These are phyloP conservation scores for Drosophila subpulchrella DNA, from an alignment of 1,140 invertebrate species.

Conservation along the genomic window DNA sequence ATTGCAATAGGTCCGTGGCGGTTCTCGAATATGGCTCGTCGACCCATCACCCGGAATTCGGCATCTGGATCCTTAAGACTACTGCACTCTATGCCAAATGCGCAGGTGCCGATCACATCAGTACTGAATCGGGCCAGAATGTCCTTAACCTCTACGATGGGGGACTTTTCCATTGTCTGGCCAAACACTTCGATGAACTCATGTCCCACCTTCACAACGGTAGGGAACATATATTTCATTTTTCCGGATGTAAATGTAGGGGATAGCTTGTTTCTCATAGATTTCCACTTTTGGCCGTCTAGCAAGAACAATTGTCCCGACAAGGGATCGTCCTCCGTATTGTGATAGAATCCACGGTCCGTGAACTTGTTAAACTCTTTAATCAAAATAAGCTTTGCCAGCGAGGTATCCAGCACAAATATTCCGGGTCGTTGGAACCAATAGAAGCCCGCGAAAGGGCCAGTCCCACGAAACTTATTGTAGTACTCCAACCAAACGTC, in stretches of 20 bases:
- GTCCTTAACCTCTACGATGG: constrained; percentile 65
- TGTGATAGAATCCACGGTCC: constrained; percentile 85
- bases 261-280: constrained; percentile 85
- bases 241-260: constrained; percentile 87
- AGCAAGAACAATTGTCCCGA: constrained; percentile 84
- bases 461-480: constrained; percentile 65
- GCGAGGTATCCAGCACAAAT: constrained; percentile 85
- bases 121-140: constrained; percentile 74
- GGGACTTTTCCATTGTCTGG: constrained; percentile 28
- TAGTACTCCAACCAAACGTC: constrained; percentile 72
- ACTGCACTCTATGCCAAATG: constrained; percentile 88
- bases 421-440: constrained; percentile 84
- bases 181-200: constrained; percentile 68
- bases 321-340: constrained; percentile 85
- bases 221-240: constrained; percentile 86
- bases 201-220: constrained; percentile 73
- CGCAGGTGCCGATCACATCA: constrained; percentile 87
- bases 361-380: constrained; percentile 87
- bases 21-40: constrained; percentile 46
- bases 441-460: constrained; percentile 82
- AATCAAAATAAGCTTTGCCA: constrained; percentile 87
- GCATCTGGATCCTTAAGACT: constrained; percentile 85
- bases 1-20: constrained; percentile 36
- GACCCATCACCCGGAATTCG: constrained; percentile 85
- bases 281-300: constrained; percentile 86